Conservation (phyloP, 2,113 vertebrate species). For the Tachuris rubrigastra region DNA sequence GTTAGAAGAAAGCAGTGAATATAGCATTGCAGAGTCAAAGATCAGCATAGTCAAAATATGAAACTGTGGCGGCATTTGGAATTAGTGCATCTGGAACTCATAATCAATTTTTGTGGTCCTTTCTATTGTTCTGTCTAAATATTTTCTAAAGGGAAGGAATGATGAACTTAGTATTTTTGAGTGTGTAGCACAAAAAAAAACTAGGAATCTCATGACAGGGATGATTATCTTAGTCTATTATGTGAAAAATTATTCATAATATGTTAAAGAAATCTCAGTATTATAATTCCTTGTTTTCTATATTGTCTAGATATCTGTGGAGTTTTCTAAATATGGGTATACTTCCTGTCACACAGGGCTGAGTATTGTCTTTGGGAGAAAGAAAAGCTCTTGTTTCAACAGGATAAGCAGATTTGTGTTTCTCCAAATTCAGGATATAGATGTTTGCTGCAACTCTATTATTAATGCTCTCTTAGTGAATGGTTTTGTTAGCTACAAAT, state of each 20-base stretch:
- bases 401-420: neutral
- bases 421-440: neutral
- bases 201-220: rapidly evolving
- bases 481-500: neutral
- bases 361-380: neutral
- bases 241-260: neutral
- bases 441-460: neutral
- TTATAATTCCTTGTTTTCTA: neutral
- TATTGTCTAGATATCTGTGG: neutral
- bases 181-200: neutral
- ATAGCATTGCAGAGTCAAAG: neutral
- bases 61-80: neutral
- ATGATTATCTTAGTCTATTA: neutral
- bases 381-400: neutral
- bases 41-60: neutral
- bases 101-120: neutral
- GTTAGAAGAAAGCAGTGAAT: neutral
- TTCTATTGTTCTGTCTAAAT: neutral
- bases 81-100: neutral
- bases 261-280: neutral
- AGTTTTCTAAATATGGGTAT: neutral
- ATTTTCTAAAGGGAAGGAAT: neutral
- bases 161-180: neutral
- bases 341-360: neutral
- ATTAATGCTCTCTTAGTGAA: neutral